Conservation (phyloP, 2,113 vertebrate species). For the Chrysemys picta region DNA sequence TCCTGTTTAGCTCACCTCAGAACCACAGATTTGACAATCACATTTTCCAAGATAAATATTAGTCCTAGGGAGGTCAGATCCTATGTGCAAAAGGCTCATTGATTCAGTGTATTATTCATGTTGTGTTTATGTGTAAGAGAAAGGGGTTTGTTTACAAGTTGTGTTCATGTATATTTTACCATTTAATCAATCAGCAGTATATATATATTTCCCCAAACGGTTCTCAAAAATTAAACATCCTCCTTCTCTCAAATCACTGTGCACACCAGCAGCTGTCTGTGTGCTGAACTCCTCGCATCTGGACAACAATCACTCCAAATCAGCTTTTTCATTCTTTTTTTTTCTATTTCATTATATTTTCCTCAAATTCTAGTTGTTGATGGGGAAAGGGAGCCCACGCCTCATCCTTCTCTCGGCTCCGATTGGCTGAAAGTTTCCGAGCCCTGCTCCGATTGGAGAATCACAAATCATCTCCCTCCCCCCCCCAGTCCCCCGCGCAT, state of each 20-base stretch:
- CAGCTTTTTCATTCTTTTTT: not conserved
- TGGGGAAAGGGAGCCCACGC: not conserved
- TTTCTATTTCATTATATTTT: constrained; percentile 20
- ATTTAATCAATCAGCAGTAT: not conserved
- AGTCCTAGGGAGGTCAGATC: not conserved
- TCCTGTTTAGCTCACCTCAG: not conserved
- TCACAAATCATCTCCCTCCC: not conserved
- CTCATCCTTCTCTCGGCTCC: not conserved
- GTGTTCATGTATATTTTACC: not conserved
- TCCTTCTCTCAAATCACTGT: not conserved
- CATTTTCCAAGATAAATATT: not conserved
- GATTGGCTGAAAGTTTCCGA: constrained; percentile 31
- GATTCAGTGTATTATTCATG: not conserved
- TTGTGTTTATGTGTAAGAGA: not conserved
- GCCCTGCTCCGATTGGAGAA: not conserved
- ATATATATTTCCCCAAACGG: not conserved
- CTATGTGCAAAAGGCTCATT: not conserved
- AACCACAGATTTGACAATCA: not conserved
- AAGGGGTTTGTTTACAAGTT: not conserved
- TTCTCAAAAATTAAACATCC: not conserved
- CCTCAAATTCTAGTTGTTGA: not conserved
- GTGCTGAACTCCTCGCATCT: not conserved
- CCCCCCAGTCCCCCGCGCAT: not conserved
- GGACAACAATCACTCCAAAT: not conserved
- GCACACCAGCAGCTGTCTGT: not conserved